These are phyloP conservation scores for Nomada fabriciana DNA, from an alignment of 2,888 invertebrate genomes.

Conservation along the genomic window DNA sequence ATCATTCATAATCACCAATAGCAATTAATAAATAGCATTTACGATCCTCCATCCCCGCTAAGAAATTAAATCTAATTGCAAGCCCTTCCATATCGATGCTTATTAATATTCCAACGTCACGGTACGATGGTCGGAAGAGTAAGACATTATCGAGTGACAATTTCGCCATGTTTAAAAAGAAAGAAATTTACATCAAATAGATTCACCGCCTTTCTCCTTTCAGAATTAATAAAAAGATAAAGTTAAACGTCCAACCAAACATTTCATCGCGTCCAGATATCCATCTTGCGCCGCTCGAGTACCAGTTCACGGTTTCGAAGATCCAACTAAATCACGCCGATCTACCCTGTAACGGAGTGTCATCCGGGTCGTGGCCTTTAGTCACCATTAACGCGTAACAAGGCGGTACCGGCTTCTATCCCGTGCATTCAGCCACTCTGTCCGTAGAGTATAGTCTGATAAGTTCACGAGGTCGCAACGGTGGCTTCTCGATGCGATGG, in stretches of 20 bases:
- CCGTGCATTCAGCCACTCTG: conserved; percentile 4
- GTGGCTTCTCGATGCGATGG: conserved; percentile 8
- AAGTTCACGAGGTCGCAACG: conserved; percentile 61
- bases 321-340: conserved; percentile 39
- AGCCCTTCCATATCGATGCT: no score
- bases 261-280: neutral
- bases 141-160: no score
- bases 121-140: no score
- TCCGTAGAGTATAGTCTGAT: conserved; percentile 42
- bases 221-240: no score
- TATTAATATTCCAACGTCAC: no score
- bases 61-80: neutral
- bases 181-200: no score
- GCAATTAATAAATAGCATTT: no score
- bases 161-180: no score
- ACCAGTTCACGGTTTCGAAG: neutral
- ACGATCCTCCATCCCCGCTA: no score
- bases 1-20: neutral
- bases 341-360: conserved; percentile 22
- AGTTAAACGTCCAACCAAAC: no score
- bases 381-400: conserved; percentile 39
- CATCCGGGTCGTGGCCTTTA: conserved; percentile 30
- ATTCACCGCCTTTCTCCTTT: no score
- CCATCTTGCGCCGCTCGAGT: neutral
- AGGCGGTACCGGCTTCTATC: conserved; percentile 24